Percentiles rank a stretch among this genome's conserved stretches.
These are phyloP conservation scores for Antechinus stuartii DNA, from an alignment of 2,113 vertebrate genomes.

Conservation along the genomic window DNA sequence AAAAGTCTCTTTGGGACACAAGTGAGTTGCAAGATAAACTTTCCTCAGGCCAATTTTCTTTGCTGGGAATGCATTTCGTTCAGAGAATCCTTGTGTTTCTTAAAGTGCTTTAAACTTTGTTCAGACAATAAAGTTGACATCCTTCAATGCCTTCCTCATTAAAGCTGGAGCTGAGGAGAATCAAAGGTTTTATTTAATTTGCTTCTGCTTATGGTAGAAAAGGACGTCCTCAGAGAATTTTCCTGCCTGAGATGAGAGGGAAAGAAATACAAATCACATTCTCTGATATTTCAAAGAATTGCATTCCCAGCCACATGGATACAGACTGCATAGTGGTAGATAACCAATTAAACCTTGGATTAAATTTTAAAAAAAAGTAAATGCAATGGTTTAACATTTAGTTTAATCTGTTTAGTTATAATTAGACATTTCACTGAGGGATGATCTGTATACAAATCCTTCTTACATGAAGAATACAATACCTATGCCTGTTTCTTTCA, in stretches of 20 bases:
- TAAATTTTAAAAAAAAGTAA: slow-evolving; percentile 43
- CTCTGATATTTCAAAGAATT: slow-evolving; percentile 43
- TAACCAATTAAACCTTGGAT: slow-evolving; percentile 25
- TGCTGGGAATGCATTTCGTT: slow-evolving; percentile 36
- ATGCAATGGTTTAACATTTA: slow-evolving; percentile 21
- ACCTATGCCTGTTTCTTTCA: background rate
- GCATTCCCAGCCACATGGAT: background rate
- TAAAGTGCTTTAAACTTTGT: slow-evolving; percentile 50
- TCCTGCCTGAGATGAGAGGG: slow-evolving; percentile 31
- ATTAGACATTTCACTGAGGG: slow-evolving; percentile 28
- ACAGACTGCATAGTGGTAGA: background rate
- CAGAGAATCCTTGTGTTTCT: slow-evolving; percentile 22
- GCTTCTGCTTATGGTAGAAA: background rate
- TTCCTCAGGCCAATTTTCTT: slow-evolving; percentile 41
- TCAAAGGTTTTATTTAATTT: slow-evolving; percentile 18
- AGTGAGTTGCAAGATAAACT: slow-evolving; percentile 43
- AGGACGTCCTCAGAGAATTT: slow-evolving; percentile 4
- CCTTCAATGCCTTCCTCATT: slow-evolving; percentile 4
- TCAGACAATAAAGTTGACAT: slow-evolving; percentile 18
- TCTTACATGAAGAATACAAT: slow-evolving; percentile 10
- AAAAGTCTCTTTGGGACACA: slow-evolving; percentile 42
- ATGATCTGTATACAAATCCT: background rate
- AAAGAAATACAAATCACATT: background rate
- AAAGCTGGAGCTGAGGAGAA: slow-evolving; percentile 50
- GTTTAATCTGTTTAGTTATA: slow-evolving; percentile 24